Evolutionary conservation across 1,140 invertebrate species (phyloP).

Genomic region (Thaumatotibia leucotreta): DNA sequence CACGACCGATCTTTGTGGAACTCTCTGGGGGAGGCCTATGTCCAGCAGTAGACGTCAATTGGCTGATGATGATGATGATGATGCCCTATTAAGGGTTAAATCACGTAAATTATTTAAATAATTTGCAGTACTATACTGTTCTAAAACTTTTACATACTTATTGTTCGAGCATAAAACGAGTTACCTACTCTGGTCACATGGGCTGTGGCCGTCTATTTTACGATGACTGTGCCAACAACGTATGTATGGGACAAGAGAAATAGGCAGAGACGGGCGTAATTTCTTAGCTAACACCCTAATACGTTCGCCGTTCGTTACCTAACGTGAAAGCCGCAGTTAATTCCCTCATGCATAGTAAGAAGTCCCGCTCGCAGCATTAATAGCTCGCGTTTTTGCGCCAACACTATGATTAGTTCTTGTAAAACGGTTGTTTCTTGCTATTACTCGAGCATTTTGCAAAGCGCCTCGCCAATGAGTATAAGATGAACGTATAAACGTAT

Average conservation of each 20-base stretch:
- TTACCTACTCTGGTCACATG: no score
- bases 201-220: no score
- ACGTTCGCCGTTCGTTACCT: conserved; percentile 23
- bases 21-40: no score
- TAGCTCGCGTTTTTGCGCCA: conserved; percentile 55
- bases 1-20: no score
- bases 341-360: conserved; percentile 64
- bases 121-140: no score
- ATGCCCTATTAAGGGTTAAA: no score
- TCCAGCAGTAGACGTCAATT: no score
- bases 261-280: not conserved
- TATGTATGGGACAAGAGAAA: no score
- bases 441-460: conserved; percentile 61
- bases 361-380: conserved; percentile 45
- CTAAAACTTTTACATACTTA: no score
- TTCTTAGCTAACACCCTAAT: not conserved
- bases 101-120: no score
- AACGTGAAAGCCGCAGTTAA: conserved; percentile 52
- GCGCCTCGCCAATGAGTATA: conserved; percentile 32
- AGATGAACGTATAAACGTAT: not conserved
- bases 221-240: not conserved
- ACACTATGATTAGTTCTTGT: conserved; percentile 61
- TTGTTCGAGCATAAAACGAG: no score
- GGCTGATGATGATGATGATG: no score
- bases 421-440: conserved; percentile 61